Evolutionary conservation across 2,797 vertebrate species (phyloP).

Genomic region (Sebastes matsubarae): DNA sequence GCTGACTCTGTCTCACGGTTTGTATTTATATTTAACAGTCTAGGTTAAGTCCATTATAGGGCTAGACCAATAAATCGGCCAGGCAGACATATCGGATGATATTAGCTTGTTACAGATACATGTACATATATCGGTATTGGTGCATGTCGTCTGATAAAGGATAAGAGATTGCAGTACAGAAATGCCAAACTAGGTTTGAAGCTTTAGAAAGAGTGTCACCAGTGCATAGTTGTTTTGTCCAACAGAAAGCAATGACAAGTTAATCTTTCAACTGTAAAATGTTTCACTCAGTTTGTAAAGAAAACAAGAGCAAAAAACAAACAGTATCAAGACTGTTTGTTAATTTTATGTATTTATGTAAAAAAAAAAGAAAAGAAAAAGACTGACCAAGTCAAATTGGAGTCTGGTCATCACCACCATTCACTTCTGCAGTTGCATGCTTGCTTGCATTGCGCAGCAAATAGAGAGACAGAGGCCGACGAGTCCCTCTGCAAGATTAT

Average conservation of each 20-base stretch:
- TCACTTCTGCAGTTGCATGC: conserved; percentile 5
- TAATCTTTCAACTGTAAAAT: too few species aligned
- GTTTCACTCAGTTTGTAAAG: not conserved
- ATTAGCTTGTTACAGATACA: not conserved
- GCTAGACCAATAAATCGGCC: not conserved
- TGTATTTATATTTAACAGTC: not conserved
- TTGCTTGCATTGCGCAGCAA: conserved; percentile 33
- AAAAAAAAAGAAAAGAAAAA: too few species aligned
- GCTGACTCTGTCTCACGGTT: not conserved
- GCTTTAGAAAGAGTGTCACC: too few species aligned
- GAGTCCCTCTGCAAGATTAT: conserved; percentile 69
- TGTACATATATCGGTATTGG: not conserved
- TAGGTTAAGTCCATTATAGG: not conserved
- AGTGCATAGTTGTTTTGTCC: too few species aligned
- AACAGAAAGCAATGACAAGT: too few species aligned
- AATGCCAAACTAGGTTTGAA: too few species aligned
- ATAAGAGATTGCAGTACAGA: not conserved
- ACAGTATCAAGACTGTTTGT: too few species aligned
- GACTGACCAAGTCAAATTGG: not conserved
- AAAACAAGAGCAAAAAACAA: too few species aligned
- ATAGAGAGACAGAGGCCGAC: conserved; percentile 38
- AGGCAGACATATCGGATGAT: not conserved
- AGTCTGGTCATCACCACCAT: not conserved
- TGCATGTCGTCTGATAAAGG: not conserved
- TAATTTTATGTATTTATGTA: too few species aligned